A percentile compares a stretch with the other conserved stretches of the same genome.
phyloP scores from a whole-genome alignment of 2,888 invertebrate genomes.

The Brachyopa scutellaris region DNA sequence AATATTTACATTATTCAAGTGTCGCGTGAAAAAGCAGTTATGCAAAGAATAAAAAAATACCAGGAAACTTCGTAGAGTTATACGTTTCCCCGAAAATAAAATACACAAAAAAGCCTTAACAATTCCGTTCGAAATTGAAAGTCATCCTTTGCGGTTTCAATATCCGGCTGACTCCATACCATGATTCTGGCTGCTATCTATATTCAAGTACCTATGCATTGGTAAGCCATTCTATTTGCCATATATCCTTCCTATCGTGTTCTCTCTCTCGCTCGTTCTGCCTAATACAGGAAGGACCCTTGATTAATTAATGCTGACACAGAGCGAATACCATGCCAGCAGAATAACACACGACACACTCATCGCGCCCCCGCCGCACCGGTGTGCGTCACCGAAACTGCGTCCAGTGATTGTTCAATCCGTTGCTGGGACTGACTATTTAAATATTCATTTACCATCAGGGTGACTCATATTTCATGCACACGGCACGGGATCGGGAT shows the following conservation, averaged over 20 bases:
- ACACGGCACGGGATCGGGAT: background rate
- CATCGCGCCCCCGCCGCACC: background rate
- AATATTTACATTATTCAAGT: conserved; percentile 13
- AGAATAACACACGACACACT: conserved; percentile 7
- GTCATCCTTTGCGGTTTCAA: conserved; percentile 26
- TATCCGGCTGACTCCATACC: conserved; percentile 3
- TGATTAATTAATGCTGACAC: conserved; percentile 63
- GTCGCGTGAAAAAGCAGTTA: background rate
- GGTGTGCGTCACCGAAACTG: background rate
- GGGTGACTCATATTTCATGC: conserved; percentile 33
- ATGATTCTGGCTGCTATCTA: background rate
- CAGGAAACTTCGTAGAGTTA: background rate
- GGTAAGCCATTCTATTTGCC: background rate
- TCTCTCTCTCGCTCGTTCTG: background rate
- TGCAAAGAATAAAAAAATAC: background rate
- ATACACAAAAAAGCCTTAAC: background rate
- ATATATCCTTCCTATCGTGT: background rate
- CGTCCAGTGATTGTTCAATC: conserved; percentile 45
- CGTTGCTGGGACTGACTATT: conserved; percentile 34
- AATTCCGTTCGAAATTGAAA: conserved; percentile 37
- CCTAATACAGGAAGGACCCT: conserved; percentile 43
- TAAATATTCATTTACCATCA: conserved; percentile 61
- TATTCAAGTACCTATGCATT: background rate
- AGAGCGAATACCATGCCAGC: conserved; percentile 2
- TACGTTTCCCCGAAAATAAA: background rate